Conservation (phyloP, 2,113 vertebrate genomes). For the Sturnus vulgaris region DNA sequence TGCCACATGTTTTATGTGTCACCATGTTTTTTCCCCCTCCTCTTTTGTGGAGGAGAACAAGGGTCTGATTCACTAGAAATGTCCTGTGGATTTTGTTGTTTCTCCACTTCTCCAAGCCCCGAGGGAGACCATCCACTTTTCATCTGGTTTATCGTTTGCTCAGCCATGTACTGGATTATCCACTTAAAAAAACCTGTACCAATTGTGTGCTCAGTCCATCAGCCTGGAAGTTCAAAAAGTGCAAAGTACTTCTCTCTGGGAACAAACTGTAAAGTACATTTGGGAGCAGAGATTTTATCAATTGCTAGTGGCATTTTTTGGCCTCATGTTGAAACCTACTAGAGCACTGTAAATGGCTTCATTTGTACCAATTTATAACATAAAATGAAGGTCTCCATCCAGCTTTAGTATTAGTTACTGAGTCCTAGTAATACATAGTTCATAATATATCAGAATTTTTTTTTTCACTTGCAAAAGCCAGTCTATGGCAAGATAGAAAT, state of each 20-base stretch:
- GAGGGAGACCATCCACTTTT: background rate
- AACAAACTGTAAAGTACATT: background rate
- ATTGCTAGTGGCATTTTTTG: slow-evolving; percentile 5
- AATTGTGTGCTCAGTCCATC: background rate
- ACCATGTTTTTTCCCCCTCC: background rate
- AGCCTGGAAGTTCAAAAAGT: slow-evolving; percentile 16
- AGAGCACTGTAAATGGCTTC: background rate
- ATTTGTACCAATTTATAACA: background rate
- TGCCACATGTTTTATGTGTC: slow-evolving; percentile 33
- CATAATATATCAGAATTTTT: background rate
- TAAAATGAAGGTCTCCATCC: background rate
- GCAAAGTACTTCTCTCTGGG: background rate
- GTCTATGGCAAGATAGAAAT: background rate
- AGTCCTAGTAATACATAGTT: background rate
- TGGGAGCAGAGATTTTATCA: background rate
- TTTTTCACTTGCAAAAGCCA: background rate
- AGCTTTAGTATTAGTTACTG: background rate
- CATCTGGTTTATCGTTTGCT: slow-evolving; percentile 24
- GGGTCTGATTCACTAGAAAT: background rate
- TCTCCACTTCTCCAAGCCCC: background rate
- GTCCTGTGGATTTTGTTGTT: background rate
- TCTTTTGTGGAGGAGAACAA: slow-evolving; percentile 4
- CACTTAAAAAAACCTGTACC: background rate
- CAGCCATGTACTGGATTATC: background rate
- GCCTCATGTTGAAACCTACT: background rate